phyloP scores from a whole-genome alignment of 2,888 invertebrate species.

The Hydrotaea diabolus region DNA sequence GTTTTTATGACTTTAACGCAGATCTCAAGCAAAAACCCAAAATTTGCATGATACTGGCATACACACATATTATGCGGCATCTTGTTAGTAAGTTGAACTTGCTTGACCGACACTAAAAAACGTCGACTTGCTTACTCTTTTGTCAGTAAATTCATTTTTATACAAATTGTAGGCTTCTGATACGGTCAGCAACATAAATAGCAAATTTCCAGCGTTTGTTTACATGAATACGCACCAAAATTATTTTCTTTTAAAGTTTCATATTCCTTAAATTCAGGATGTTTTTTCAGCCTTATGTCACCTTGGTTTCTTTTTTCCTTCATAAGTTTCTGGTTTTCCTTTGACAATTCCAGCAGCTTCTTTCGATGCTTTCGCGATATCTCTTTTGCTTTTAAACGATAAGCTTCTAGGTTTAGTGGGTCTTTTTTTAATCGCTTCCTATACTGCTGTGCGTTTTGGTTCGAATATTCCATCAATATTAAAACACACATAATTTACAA shows the following conservation, averaged over 20 bases:
- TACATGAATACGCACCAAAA: not conserved
- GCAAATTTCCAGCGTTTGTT: not conserved
- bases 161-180: not conserved
- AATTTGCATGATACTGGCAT: slow-evolving; percentile 35
- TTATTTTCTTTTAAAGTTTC: not conserved
- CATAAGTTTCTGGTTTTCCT: not conserved
- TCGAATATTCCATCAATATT: too few species aligned
- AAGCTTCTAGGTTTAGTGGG: not conserved
- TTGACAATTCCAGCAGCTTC: not conserved
- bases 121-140: slow-evolving; percentile 18
- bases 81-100: slow-evolving; percentile 21
- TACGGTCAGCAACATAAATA: too few species aligned
- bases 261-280: not conserved
- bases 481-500: too few species aligned
- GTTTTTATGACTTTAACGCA: slow-evolving; percentile 22
- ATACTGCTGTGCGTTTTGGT: not conserved
- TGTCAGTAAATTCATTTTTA: not conserved
- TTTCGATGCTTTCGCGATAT: too few species aligned
- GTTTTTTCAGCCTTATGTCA: not conserved
- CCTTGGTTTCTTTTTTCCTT: not conserved
- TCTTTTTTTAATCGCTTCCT: not conserved
- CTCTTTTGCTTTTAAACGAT: not conserved
- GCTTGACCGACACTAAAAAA: not conserved
- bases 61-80: slow-evolving; percentile 46
- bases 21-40: slow-evolving; percentile 19